Evolutionary conservation across 2,113 vertebrate genomes (phyloP).

Genomic region (Oceanites oceanicus): DNA sequence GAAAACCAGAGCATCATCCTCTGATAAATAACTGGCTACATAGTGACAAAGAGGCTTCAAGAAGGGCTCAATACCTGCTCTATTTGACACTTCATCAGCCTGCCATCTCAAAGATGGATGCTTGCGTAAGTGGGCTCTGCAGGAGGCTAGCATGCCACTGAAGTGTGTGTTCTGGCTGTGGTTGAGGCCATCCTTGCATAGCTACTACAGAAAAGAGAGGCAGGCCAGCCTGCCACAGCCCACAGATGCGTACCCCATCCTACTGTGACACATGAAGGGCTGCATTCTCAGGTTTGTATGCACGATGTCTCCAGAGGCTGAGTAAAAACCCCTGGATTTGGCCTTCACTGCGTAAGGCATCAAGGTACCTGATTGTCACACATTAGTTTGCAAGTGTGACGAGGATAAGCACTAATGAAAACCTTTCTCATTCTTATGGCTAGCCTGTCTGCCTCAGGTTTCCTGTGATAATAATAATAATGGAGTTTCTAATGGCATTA

Average conservation of each 20-base stretch:
- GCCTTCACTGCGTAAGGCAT: background rate
- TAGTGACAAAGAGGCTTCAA: background rate
- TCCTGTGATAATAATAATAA: background rate
- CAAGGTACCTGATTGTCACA: background rate
- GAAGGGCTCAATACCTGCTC: background rate
- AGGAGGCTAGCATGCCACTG: background rate
- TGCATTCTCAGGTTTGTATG: background rate
- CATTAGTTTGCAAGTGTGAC: background rate
- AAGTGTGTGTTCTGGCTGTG: background rate
- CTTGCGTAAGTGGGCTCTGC: background rate
- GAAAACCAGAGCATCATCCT: background rate
- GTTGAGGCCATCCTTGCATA: background rate
- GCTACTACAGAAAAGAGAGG: background rate
- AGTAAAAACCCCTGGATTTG: background rate
- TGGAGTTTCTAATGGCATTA: background rate
- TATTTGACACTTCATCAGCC: background rate
- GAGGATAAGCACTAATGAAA: background rate
- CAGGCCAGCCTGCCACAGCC: background rate
- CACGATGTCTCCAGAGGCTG: background rate
- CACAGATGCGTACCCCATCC: background rate
- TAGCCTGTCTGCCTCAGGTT: background rate
- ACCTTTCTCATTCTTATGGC: background rate
- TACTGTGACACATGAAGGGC: rapidly evolving
- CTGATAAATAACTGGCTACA: background rate
- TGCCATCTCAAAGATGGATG: background rate